These are phyloP conservation scores for Penaeus indicus DNA, from an alignment of 1,140 invertebrate species.

Conservation along the genomic window DNA sequence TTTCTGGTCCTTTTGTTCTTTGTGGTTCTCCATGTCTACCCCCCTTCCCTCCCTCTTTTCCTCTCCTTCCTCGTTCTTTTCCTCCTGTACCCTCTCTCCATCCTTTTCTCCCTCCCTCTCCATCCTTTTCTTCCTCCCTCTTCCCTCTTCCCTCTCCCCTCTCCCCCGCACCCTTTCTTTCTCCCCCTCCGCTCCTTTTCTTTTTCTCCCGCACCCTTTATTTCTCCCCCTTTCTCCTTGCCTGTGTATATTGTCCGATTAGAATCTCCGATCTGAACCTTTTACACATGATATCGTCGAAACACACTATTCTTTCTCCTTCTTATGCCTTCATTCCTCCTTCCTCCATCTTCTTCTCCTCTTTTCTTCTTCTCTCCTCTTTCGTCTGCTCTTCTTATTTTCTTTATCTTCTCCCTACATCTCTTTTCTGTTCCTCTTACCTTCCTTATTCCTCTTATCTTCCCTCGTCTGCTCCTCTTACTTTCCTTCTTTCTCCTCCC, in stretches of 20 bases:
- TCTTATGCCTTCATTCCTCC: slow-evolving; percentile 4
- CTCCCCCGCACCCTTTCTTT: not conserved
- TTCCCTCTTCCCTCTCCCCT: not conserved
- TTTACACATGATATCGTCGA: no score
- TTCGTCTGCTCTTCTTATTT: not conserved
- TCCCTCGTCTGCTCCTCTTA: not conserved
- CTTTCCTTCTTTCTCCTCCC: not conserved
- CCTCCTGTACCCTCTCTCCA: not conserved
- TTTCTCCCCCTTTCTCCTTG: not conserved
- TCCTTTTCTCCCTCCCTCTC: not conserved
- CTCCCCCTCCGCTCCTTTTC: not conserved
- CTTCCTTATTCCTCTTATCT: not conserved
- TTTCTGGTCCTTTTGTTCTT: not conserved
- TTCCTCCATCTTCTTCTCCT: not conserved
- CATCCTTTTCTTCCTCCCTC: not conserved
- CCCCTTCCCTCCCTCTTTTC: not conserved
- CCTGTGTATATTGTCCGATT: no score
- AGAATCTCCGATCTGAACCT: no score
- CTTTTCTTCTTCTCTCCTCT: no score
- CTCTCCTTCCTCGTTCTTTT: not conserved
- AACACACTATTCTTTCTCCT: not conserved
- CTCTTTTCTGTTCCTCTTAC: not conserved
- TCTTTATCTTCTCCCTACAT: not conserved
- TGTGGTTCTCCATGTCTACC: no score
- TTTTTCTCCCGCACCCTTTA: not conserved